phyloP scores from a whole-genome alignment of 2,797 vertebrate species.

The Eptatretus atami region DNA sequence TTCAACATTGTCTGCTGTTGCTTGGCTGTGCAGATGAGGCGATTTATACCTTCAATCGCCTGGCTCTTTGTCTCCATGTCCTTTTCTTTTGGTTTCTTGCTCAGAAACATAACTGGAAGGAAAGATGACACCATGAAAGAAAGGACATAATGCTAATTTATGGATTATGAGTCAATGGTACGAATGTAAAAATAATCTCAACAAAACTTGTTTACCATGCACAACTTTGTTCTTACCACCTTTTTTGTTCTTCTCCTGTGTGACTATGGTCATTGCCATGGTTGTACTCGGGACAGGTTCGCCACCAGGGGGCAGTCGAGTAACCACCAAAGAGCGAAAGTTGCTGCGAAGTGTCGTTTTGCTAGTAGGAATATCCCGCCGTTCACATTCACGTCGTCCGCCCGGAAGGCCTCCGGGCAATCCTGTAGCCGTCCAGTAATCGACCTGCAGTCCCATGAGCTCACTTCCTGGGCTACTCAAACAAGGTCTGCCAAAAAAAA shows the following conservation, averaged over 20 bases:
- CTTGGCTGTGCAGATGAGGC: constrained; percentile 86
- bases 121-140: too few relatives aligned
- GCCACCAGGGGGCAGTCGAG: constrained; percentile 41
- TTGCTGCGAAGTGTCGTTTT: constrained; percentile 95
- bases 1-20: constrained; percentile 93
- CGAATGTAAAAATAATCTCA: not conserved
- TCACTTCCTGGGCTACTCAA: constrained; percentile 28
- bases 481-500: not conserved
- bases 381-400: constrained; percentile 57
- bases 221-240: constrained; percentile 16
- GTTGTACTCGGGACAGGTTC: constrained; percentile 32
- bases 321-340: constrained; percentile 97
- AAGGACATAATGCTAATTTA: too few relatives aligned
- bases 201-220: not conserved
- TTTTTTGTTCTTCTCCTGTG: constrained; percentile 96
- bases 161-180: too few relatives aligned
- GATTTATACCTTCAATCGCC: constrained; percentile 78
- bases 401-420: constrained; percentile 8
- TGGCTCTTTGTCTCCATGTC: constrained; percentile 79
- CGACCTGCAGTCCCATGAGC: constrained; percentile 86
- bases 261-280: constrained; percentile 93
- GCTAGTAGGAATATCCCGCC: constrained; percentile 34
- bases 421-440: constrained; percentile 54
- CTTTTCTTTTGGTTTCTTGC: constrained; percentile 89
- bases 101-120: constrained; percentile 71